phyloP scores from a whole-genome alignment of 1,140 invertebrate genomes.

The Eriosoma lanigerum region DNA sequence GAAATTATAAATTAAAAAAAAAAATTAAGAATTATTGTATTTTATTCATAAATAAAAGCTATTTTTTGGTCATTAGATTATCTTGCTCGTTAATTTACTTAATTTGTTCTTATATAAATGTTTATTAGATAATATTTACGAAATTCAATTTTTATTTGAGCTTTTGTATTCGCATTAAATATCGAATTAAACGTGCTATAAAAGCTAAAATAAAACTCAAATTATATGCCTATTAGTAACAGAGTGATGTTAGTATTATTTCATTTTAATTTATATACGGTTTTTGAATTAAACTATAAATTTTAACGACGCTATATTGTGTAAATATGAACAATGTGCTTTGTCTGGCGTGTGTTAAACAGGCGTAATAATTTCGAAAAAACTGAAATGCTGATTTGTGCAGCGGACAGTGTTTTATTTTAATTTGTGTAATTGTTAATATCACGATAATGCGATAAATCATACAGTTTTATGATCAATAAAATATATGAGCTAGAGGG shows the following conservation, averaged over 20 bases:
- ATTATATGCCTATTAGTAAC: neutral
- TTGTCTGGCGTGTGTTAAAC: slow-evolving; percentile 4
- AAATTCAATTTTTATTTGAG: too few relatives aligned
- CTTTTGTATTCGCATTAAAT: neutral
- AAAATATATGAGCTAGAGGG: neutral
- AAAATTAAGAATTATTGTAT: too few relatives aligned
- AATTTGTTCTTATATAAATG: too few relatives aligned
- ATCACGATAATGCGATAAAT: neutral
- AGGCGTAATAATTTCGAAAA: slow-evolving; percentile 2
- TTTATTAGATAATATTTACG: too few relatives aligned
- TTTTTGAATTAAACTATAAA: neutral
- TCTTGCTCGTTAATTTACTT: too few relatives aligned
- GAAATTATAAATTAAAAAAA: too few relatives aligned
- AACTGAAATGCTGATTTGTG: neutral
- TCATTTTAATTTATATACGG: slow-evolving; percentile 10
- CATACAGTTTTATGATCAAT: neutral
- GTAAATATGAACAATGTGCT: neutral
- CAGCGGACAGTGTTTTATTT: neutral
- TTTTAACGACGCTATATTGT: neutral
- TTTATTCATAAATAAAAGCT: too few relatives aligned
- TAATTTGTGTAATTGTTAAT: slow-evolving; percentile 2
- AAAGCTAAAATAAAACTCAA: neutral
- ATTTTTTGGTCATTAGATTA: too few relatives aligned
- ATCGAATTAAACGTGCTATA: neutral
- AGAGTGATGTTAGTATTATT: neutral